Percentiles rank a stretch among this genome's conserved stretches.
Evolutionary conservation across 2,797 vertebrate genomes (phyloP).

Genomic region (Alfaro cultratus): DNA sequence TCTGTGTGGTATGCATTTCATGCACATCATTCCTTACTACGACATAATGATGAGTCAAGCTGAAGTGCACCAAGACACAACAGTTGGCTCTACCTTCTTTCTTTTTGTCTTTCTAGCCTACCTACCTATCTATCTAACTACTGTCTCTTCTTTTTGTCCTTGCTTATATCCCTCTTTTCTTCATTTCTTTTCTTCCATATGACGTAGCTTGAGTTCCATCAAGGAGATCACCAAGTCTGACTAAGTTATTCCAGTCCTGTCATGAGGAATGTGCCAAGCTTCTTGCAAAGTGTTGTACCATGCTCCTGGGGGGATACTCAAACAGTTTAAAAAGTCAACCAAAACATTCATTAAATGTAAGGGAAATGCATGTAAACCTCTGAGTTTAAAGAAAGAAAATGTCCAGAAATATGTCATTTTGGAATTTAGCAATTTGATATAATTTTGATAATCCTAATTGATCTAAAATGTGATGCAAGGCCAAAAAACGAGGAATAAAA

Average conservation of each 20-base stretch:
- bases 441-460: not conserved
- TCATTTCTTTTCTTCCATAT: not conserved
- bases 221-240: too few species aligned
- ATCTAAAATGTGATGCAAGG: not conserved
- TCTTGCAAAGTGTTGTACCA: too few species aligned
- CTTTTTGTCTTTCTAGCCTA: not conserved
- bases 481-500: not conserved
- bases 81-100: too few species aligned
- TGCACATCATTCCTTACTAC: too few species aligned
- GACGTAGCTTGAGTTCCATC: too few species aligned
- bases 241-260: too few species aligned
- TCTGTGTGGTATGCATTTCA: too few species aligned
- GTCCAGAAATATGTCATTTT: not conserved
- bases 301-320: not conserved
- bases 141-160: not conserved
- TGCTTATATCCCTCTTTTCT: too few species aligned
- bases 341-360: not conserved
- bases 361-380: not conserved
- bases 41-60: too few species aligned
- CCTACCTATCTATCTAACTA: too few species aligned
- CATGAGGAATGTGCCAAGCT: too few species aligned
- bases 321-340: not conserved
- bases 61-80: too few species aligned
- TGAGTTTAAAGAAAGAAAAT: not conserved
- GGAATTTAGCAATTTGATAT: not conserved